Percentiles rank a stretch among this genome's conserved stretches.
These are phyloP conservation scores for Congeria kusceri DNA, from an alignment of 2,888 invertebrate species.

Conservation along the genomic window DNA sequence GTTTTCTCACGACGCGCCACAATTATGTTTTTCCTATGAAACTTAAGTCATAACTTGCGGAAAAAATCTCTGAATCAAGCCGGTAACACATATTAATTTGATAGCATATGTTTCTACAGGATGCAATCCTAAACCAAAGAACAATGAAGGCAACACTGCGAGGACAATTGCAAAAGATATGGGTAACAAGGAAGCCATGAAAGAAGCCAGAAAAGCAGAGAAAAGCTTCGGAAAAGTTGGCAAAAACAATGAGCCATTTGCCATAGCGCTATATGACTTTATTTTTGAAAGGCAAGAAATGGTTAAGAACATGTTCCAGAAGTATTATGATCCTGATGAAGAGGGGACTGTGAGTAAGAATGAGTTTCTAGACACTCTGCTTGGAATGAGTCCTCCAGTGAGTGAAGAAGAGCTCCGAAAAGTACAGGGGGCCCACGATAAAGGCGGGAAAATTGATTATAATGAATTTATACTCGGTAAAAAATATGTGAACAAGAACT, in stretches of 20 bases:
- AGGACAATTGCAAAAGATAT: slow-evolving; percentile 83
- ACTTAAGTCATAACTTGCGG: too few relatives aligned
- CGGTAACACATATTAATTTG: too few relatives aligned
- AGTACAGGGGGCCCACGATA: slow-evolving; percentile 78
- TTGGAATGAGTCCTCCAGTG: slow-evolving; percentile 79
- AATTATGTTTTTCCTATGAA: too few relatives aligned
- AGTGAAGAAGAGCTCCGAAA: slow-evolving; percentile 81
- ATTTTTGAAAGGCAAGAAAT: slow-evolving; percentile 72
- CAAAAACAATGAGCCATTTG: slow-evolving; percentile 84
- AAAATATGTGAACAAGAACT: slow-evolving; percentile 85
- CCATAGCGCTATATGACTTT: slow-evolving; percentile 84
- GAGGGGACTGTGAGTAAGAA: slow-evolving; percentile 77
- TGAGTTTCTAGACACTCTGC: slow-evolving; percentile 81
- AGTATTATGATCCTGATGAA: slow-evolving; percentile 81
- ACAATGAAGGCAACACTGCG: slow-evolving; percentile 83
- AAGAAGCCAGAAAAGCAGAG: slow-evolving; percentile 85
- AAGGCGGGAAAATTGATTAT: slow-evolving; percentile 83
- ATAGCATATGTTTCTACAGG: slow-evolving; percentile 72
- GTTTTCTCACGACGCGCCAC: too few relatives aligned
- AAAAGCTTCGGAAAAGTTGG: slow-evolving; percentile 83
- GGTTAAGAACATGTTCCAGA: slow-evolving; percentile 79
- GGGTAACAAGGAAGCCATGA: slow-evolving; percentile 83
- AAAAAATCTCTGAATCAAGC: too few relatives aligned
- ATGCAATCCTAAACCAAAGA: slow-evolving; percentile 85
- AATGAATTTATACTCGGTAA: slow-evolving; percentile 84